Evolutionary conservation across 2,797 vertebrate genomes (phyloP), one percentile per base, ranked within the genome.

Genomic region (Onychomys torridus): DNA sequence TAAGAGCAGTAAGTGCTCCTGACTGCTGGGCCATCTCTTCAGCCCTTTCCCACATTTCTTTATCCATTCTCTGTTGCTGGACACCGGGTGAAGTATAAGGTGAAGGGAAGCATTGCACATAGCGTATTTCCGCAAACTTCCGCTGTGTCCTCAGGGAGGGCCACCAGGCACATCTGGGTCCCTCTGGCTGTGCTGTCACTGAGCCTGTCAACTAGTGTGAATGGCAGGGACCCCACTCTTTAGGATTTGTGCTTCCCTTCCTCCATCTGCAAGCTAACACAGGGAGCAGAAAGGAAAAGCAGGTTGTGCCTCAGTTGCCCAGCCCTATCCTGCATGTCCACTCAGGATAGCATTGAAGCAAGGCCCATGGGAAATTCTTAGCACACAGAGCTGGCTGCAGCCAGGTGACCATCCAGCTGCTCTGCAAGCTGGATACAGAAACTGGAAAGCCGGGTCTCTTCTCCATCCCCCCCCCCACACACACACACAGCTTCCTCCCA

Each of bases 361-460:
- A 49, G 61, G 83, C 2, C 46, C 32, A 67, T 25, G 43, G 40
- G 40, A 19, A 83, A 46, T 34, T 46, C 40, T 65, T 63, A 61
- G 61, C 40, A 49, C 61, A 34, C 29, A 34, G 59, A 34, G 17
- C 5, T 46, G 40, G 10, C 29, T 67, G 21, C 43, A 25, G 61
- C 32, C 0, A 0, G 43, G 19, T 85, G 61, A 67, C 43, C 3
- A 2, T 19, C 29, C 83, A 49, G 29, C 9, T 0, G 13, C 29
- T 67, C 34, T 81, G 71, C 12, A 88, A 25, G 77, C 90, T 61
- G 61, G 73, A 97, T 16, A 9, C 63, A 96, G 91, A 90, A 43
- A 67, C 55, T 5, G 25, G n/a, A 19, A 57, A 40, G 23, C 16
- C 13, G 19, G 0, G 19, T 49, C 17, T 55, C 46, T 37, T 55